These are phyloP conservation scores for Agriopis aurantiaria DNA, from an alignment of 2,888 invertebrate species.

Conservation along the genomic window DNA sequence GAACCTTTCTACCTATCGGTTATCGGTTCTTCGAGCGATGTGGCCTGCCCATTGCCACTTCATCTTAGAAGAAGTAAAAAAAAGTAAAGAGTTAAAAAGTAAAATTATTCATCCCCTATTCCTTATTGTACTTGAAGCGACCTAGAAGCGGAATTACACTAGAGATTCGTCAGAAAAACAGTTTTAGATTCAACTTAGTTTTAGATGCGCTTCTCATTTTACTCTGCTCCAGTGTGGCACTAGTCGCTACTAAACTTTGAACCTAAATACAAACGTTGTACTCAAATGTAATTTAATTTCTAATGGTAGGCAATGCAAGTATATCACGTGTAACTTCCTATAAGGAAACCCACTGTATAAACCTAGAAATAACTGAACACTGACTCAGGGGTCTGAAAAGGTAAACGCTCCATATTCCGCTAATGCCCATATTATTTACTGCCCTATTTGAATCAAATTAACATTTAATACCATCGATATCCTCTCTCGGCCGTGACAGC, in stretches of 20 bases:
- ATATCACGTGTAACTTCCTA: conserved; percentile 13
- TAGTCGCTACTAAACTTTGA: neutral
- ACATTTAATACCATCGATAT: conserved; percentile 35
- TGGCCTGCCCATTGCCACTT: too few relatives aligned
- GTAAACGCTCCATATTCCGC: conserved; percentile 20
- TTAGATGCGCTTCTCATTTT: neutral
- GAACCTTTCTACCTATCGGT: too few relatives aligned
- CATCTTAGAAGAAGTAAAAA: too few relatives aligned
- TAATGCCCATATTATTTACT: conserved; percentile 26
- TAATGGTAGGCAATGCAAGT: neutral
- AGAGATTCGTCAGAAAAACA: too few relatives aligned
- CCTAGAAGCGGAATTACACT: too few relatives aligned
- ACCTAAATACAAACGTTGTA: neutral
- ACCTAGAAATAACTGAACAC: conserved; percentile 5
- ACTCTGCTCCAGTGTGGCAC: neutral
- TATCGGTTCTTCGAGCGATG: too few relatives aligned
- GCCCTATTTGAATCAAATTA: conserved; percentile 23
- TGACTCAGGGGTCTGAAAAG: conserved; percentile 18
- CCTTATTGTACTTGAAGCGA: too few relatives aligned
- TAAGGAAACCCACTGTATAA: conserved; percentile 18
- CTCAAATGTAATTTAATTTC: neutral
- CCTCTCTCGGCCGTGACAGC: conserved; percentile 3
- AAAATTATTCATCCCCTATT: too few relatives aligned
- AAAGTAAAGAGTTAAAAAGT: too few relatives aligned
- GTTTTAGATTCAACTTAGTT: neutral